These are phyloP conservation scores for Stenodema calcarata DNA, from an alignment of 2,888 invertebrate species.

Conservation along the genomic window DNA sequence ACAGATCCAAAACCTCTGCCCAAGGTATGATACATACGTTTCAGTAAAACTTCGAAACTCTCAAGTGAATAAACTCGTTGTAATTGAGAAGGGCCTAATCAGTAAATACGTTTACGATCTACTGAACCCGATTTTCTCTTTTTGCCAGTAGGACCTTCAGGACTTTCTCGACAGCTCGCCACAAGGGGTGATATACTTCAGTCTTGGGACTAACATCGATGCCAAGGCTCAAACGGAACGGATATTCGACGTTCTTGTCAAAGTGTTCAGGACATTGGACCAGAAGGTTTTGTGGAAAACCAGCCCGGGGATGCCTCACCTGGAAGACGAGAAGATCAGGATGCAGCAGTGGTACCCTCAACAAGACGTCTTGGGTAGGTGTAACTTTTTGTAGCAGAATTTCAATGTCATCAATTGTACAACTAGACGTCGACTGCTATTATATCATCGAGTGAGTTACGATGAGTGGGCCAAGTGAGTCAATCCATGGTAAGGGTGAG, in stretches of 20 bases:
- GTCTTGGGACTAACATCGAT: slow-evolving; percentile 84
- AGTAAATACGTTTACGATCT: no score
- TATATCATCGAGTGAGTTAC: no score
- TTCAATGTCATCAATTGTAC: background rate
- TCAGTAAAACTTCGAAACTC: no score
- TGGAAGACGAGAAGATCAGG: slow-evolving; percentile 21
- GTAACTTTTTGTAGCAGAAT: background rate
- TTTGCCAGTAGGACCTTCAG: slow-evolving; percentile 68
- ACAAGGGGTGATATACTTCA: slow-evolving; percentile 80
- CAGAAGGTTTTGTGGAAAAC: slow-evolving; percentile 86
- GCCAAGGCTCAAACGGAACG: slow-evolving; percentile 77
- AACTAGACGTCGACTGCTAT: no score
- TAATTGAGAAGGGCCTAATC: no score
- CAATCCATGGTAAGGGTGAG: no score
- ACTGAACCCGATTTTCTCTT: no score
- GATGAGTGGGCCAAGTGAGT: no score
- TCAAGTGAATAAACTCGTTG: background rate
- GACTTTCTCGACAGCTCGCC: slow-evolving; percentile 70
- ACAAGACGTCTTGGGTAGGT: slow-evolving; percentile 28
- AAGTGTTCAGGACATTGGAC: slow-evolving; percentile 76
- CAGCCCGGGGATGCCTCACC: slow-evolving; percentile 64
- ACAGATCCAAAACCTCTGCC: slow-evolving; percentile 34
- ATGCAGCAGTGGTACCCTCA: slow-evolving; percentile 44
- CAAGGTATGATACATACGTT: no score
- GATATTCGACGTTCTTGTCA: slow-evolving; percentile 67